Evolutionary conservation across 2,888 invertebrate species (phyloP).

Genomic region (Macrosiphum euphorbiae): DNA sequence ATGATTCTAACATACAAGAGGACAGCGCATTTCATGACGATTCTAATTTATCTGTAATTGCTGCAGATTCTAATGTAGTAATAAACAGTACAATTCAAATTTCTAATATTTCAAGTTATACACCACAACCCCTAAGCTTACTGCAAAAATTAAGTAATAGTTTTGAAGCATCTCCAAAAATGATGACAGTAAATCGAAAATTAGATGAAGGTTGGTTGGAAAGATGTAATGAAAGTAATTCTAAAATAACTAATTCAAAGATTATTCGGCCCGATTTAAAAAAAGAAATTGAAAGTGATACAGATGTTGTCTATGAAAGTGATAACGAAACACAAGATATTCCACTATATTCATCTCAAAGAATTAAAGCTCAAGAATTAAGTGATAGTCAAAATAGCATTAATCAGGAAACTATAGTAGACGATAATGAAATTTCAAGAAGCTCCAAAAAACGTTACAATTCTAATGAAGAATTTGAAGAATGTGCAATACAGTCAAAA

Average conservation of each 20-base stretch:
- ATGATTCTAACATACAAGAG: constrained; percentile 48
- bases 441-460: constrained; percentile 46
- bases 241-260: constrained; percentile 34
- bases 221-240: constrained; percentile 70
- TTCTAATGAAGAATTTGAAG: constrained; percentile 40
- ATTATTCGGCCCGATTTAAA: constrained; percentile 6
- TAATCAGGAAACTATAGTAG: constrained; percentile 17
- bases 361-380: constrained; percentile 62
- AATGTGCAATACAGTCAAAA: constrained; percentile 17
- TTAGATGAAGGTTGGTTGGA: constrained; percentile 76
- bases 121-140: constrained; percentile 69
- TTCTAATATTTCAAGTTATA: constrained; percentile 15
- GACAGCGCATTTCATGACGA: constrained; percentile 51
- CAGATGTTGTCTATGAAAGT: constrained; percentile 79
- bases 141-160: constrained; percentile 68
- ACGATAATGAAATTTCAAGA: neutral
- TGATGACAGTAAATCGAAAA: constrained; percentile 68
- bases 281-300: constrained; percentile 68
- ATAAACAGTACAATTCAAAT: constrained; percentile 40
- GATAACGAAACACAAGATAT: constrained; percentile 69
- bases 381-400: constrained; percentile 45
- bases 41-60: constrained; percentile 54
- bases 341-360: constrained; percentile 65
- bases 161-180: constrained; percentile 26
- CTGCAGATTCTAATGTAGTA: constrained; percentile 36